These are phyloP conservation scores for Petrolisthes cinctipes DNA, from an alignment of 2,888 invertebrate genomes.

Conservation along the genomic window DNA sequence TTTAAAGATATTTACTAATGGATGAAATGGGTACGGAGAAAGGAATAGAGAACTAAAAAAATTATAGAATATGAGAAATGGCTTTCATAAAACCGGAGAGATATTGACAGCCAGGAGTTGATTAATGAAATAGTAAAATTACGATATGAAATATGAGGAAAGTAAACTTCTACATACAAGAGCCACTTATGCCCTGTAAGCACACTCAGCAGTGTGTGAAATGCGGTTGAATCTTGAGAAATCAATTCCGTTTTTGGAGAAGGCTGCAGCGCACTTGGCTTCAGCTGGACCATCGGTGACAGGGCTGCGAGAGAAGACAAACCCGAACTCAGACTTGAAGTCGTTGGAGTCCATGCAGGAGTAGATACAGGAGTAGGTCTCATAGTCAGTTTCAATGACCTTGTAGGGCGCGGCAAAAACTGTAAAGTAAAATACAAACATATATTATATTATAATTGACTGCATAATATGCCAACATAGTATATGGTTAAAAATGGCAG, in stretches of 20 bases:
- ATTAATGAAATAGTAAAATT: no score
- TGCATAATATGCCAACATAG: no score
- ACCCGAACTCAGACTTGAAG: conserved; percentile 49
- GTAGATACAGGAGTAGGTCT: conserved; percentile 45
- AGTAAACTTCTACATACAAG: neutral
- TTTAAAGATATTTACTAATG: no score
- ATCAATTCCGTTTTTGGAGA: conserved; percentile 32
- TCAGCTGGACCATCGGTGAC: conserved; percentile 29
- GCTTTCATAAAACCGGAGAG: no score
- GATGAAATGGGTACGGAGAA: no score
- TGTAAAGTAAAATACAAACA: conserved; percentile 2
- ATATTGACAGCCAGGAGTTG: no score
- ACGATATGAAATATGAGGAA: no score
- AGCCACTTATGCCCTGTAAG: conserved; percentile 37
- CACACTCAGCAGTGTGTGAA: conserved; percentile 36
- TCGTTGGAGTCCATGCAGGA: conserved; percentile 36
- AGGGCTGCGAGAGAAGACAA: conserved; percentile 43
- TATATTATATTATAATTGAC: no score
- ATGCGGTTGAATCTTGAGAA: conserved; percentile 24
- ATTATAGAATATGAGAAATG: no score
- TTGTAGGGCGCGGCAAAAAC: conserved; percentile 32
- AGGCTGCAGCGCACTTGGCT: conserved; percentile 29
- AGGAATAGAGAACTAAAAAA: no score
- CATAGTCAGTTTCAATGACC: conserved; percentile 47
- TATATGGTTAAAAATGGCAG: no score